These are phyloP conservation scores for Orthosia gracilis DNA, from an alignment of 2,888 invertebrate species.

Conservation along the genomic window DNA sequence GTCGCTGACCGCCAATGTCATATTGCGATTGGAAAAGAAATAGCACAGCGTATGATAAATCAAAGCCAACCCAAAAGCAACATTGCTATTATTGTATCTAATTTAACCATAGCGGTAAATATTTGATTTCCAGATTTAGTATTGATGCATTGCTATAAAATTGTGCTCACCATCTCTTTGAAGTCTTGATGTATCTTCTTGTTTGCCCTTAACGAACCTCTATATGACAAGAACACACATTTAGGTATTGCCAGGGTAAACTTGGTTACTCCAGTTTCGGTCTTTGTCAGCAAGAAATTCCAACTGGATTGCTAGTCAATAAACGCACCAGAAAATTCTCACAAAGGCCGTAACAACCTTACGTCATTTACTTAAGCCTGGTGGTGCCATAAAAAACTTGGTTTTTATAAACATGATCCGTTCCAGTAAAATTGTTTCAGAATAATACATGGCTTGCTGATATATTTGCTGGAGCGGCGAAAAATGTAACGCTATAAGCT, in stretches of 20 bases:
- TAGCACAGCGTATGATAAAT: neutral
- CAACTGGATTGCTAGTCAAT: neutral
- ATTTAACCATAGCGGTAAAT: no score
- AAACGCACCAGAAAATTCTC: neutral
- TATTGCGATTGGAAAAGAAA: neutral
- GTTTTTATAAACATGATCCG: constrained; percentile 54
- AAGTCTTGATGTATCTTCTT: no score
- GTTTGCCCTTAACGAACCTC: no score
- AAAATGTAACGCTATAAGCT: constrained; percentile 44
- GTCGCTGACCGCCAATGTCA: neutral
- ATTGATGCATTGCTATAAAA: no score
- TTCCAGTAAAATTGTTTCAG: constrained; percentile 54
- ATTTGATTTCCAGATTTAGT: neutral
- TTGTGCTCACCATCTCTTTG: no score
- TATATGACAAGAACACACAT: neutral
- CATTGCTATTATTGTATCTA: no score
- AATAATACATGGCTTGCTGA: constrained; percentile 53
- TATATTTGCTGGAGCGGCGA: constrained; percentile 39
- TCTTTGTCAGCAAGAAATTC: neutral
- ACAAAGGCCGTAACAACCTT: constrained; percentile 10
- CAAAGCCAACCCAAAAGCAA: no score
- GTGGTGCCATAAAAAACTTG: constrained; percentile 53
- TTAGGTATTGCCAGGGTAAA: neutral
- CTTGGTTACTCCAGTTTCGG: neutral
- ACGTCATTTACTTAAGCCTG: constrained; percentile 38